Evolutionary conservation across 2,797 vertebrate genomes (phyloP).

Genomic region (Cyclura pinguis): DNA sequence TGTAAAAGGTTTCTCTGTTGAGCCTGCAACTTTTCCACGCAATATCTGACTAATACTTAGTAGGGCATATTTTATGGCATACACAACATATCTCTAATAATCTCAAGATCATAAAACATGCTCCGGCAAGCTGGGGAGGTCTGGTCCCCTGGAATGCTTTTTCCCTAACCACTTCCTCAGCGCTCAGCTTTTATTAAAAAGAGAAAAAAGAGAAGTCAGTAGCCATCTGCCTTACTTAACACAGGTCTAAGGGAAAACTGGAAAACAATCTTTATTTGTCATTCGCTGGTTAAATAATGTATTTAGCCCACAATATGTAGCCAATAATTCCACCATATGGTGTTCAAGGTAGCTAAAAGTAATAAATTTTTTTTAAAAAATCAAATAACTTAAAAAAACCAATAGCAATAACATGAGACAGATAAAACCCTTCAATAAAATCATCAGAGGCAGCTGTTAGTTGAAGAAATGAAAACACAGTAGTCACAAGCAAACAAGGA

Average conservation of each 20-base stretch:
- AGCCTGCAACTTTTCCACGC: neutral
- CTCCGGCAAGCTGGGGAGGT: neutral
- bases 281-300: no score
- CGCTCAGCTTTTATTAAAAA: neutral
- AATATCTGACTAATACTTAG: neutral
- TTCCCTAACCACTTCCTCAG: neutral
- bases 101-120: neutral
- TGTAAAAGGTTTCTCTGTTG: neutral
- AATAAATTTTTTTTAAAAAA: neutral
- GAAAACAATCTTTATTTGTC: neutral
- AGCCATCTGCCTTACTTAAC: neutral
- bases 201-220: neutral
- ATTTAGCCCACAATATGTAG: no score
- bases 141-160: neutral
- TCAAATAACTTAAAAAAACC: neutral
- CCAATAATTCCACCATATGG: neutral
- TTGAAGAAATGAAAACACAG: neutral
- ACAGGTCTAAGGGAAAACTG: neutral
- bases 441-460: neutral
- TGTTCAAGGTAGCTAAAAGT: neutral
- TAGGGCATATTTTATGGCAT: neutral
- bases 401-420: no score
- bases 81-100: neutral
- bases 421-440: neutral
- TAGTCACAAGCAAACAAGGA: no score